Percentiles rank a stretch among this genome's conserved stretches.
phyloP scores from a whole-genome alignment of 2,888 invertebrate genomes.

The Drosophila parthenogenetica region DNA sequence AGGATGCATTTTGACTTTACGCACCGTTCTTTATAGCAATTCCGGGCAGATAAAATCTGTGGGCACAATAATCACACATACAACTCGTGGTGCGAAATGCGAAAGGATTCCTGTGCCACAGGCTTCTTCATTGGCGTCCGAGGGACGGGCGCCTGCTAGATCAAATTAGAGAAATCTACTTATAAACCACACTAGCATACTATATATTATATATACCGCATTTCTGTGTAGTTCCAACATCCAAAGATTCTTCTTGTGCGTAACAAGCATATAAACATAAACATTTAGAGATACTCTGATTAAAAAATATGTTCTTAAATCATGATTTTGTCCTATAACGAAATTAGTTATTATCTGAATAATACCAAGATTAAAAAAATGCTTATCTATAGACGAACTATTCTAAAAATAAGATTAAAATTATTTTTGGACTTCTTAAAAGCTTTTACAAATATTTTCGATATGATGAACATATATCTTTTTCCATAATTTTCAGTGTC shows the following conservation, averaged over 20 bases:
- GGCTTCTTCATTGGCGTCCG: conserved; percentile 90
- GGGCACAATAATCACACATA: conserved; percentile 91
- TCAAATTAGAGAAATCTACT: conserved; percentile 48
- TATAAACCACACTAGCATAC: conserved; percentile 45
- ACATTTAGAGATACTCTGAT: conserved; percentile 18
- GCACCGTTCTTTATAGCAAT: conserved; percentile 55
- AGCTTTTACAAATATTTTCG: too few relatives aligned
- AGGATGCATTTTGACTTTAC: conserved; percentile 8
- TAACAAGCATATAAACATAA: conserved; percentile 46
- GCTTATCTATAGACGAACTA: too few relatives aligned
- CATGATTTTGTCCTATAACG: too few relatives aligned
- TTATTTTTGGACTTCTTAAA: too few relatives aligned
- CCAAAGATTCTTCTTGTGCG: conserved; percentile 77
- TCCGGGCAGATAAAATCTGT: conserved; percentile 87
- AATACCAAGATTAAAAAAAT: too few relatives aligned
- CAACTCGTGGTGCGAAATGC: conserved; percentile 92
- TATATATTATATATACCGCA: conserved; percentile 43
- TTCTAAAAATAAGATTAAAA: too few relatives aligned
- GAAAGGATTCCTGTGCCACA: conserved; percentile 90
- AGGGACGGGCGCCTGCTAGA: conserved; percentile 88
- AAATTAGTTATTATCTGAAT: too few relatives aligned
- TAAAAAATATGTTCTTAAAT: too few relatives aligned
- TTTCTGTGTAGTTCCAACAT: conserved; percentile 68
- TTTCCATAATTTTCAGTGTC: too few relatives aligned
- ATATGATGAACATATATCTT: too few relatives aligned